Evolutionary conservation across 2,113 vertebrate genomes (phyloP), one percentile per base, ranked within the genome.

Genomic region (Malurus elegans): DNA sequence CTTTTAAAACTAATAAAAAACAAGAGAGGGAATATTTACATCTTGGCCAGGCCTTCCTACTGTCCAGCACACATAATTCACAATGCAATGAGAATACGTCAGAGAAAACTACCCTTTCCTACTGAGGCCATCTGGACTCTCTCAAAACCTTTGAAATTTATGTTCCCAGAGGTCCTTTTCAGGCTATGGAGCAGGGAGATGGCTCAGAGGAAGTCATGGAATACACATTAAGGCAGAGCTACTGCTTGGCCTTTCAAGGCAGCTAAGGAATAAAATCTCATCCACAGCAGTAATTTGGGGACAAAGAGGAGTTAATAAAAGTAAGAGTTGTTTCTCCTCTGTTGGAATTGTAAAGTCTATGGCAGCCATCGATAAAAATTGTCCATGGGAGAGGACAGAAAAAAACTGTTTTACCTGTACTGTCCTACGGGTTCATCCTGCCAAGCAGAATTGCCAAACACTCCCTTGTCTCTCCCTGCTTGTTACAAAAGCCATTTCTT

Each of bases 121-220:
- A 42, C 71, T 19, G n/a, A 34, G 58, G 58, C 85, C 88, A 88
- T 97, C 85, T 97, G 93, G 74, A 66, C 18, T 92, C 9, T 73
- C 42, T 94, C 95, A 96, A 93, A 90, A 62, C 24, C 8, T 90
- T 76, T 48, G 34, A 79, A 32, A 90, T 92, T 86, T 79, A 70
- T 29, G 18, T 57, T 34, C 40, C 48, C 28, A 40, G 44, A 81
- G 81, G 61, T 40, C 38, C 66, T 76, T 60, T 79, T 66, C 71
- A 79, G 71, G 40, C 45, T 54, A 3, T 13, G 8, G 14, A 58
- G 54, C 38, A 31, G 17, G 6, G 45, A 70, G 21, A 32, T 76
- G 64, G 11, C 54, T 81, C 53, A 74, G 61, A 56, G 53, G 61
- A 91, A 81, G 51, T 67, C 1, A 32, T 6, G 24, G n/a, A 50